These are phyloP conservation scores for Leuciscus idus DNA, from an alignment of 2,113 vertebrate genomes.

Conservation along the genomic window DNA sequence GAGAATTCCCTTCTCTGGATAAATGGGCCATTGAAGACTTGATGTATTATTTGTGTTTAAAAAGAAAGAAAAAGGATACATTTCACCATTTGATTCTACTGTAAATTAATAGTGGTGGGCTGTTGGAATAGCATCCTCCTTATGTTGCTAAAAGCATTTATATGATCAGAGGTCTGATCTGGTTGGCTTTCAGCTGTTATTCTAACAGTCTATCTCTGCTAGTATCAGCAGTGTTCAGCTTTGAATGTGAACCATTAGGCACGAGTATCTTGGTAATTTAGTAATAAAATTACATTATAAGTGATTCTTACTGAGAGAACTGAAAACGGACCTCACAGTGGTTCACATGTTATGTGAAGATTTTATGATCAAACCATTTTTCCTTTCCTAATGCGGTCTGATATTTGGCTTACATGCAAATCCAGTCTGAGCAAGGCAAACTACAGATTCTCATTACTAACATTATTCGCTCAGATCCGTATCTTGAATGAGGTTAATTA, in stretches of 20 bases:
- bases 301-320: conserved; percentile 3
- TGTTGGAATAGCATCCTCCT: conserved; percentile 25
- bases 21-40: conserved; percentile 23
- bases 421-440: neutral
- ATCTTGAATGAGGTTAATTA: conserved; percentile 38
- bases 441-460: conserved; percentile 9
- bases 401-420: conserved; percentile 17
- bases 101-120: conserved; percentile 24
- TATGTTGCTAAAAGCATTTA: conserved; percentile 23
- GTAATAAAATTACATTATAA: conserved; percentile 17
- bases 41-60: conserved; percentile 37
- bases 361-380: conserved; percentile 16
- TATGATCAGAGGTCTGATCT: conserved; percentile 32
- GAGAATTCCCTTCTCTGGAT: conserved; percentile 33
- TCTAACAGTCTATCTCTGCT: conserved; percentile 28
- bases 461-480: conserved; percentile 36
- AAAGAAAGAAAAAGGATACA: neutral
- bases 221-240: conserved; percentile 9
- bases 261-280: conserved; percentile 4
- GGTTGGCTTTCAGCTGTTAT: conserved; percentile 28
- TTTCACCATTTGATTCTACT: conserved; percentile 29
- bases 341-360: conserved; percentile 10
- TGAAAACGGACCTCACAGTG: neutral
- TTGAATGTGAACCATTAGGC: conserved; percentile 23
- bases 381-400: neutral